Conservation (phyloP, 2,888 invertebrate species). For the Agriopis marginaria region DNA sequence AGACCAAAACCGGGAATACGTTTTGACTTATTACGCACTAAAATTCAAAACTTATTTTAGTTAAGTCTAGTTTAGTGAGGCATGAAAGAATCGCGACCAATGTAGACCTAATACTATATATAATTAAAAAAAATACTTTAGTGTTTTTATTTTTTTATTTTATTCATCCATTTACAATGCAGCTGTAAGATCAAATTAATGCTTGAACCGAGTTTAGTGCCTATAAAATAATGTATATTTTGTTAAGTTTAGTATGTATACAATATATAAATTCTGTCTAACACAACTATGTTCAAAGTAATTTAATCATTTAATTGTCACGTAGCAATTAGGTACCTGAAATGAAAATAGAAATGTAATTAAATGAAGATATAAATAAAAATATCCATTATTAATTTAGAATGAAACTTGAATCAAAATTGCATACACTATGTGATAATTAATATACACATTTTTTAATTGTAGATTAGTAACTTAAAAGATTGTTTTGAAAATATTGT, state of each 20-base stretch:
- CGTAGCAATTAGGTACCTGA: constrained; percentile 37
- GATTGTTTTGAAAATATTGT: constrained; percentile 76
- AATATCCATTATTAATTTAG: constrained; percentile 47
- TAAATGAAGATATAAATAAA: constrained; percentile 40
- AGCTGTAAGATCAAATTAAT: too few relatives aligned
- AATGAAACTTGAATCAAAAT: constrained; percentile 51
- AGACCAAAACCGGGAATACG: too few relatives aligned
- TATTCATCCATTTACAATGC: too few relatives aligned
- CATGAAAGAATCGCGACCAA: too few relatives aligned
- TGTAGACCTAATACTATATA: too few relatives aligned
- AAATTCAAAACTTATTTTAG: too few relatives aligned
- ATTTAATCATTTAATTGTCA: constrained; percentile 9
- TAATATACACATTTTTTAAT: constrained; percentile 81
- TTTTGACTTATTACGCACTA: too few relatives aligned
- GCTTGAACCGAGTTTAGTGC: constrained; percentile 2
- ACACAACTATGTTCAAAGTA: background rate
- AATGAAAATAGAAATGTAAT: constrained; percentile 16
- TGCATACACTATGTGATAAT: constrained; percentile 79
- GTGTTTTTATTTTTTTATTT: too few relatives aligned
- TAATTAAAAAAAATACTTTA: too few relatives aligned
- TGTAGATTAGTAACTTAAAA: constrained; percentile 64
- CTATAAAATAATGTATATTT: constrained; percentile 9
- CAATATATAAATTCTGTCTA: background rate
- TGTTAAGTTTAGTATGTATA: background rate
- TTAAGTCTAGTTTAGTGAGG: too few relatives aligned